Evolutionary conservation across 2,888 invertebrate genomes (phyloP).

Genomic region (Troilus luridus): DNA sequence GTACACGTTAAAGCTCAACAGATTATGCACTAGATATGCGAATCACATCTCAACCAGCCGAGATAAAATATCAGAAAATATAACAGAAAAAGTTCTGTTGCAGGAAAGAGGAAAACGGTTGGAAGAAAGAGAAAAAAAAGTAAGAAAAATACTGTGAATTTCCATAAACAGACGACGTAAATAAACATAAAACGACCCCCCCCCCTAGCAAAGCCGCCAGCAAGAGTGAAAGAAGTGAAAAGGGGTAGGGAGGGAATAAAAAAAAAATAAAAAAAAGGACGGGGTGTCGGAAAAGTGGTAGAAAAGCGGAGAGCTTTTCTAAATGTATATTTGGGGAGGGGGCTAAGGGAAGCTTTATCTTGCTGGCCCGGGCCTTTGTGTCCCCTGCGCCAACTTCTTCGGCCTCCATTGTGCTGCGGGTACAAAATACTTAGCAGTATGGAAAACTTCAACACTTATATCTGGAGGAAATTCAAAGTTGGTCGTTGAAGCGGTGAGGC

Average conservation of each 20-base stretch:
- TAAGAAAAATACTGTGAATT: slow-evolving; percentile 27
- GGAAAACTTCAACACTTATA: slow-evolving; percentile 52
- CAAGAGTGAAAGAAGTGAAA: slow-evolving; percentile 31
- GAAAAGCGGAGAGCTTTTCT: slow-evolving; percentile 21
- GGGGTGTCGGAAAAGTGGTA: slow-evolving; percentile 43
- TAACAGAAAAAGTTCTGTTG: background rate
- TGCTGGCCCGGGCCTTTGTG: slow-evolving; percentile 49
- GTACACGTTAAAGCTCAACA: no score
- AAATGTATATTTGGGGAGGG: slow-evolving; percentile 53
- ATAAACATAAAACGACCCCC: slow-evolving; percentile 1
- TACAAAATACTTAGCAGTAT: slow-evolving; percentile 54
- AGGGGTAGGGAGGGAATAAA: background rate
- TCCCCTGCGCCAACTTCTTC: slow-evolving; percentile 7
- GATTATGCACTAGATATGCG: no score
- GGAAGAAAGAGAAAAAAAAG: background rate
- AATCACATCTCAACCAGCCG: background rate
- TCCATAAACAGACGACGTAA: slow-evolving; percentile 46
- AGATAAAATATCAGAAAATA: background rate
- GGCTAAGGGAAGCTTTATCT: slow-evolving; percentile 56
- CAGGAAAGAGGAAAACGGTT: background rate
- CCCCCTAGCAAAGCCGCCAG: slow-evolving; percentile 36
- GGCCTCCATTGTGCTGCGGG: background rate
- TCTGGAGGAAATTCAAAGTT: slow-evolving; percentile 30
- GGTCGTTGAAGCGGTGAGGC: background rate
- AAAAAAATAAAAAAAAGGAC: slow-evolving; percentile 21